A percentile compares a stretch with the other conserved stretches of the same genome.
Evolutionary conservation across 2,888 invertebrate species (phyloP).

Genomic region (Lasioglossum pauxillum): DNA sequence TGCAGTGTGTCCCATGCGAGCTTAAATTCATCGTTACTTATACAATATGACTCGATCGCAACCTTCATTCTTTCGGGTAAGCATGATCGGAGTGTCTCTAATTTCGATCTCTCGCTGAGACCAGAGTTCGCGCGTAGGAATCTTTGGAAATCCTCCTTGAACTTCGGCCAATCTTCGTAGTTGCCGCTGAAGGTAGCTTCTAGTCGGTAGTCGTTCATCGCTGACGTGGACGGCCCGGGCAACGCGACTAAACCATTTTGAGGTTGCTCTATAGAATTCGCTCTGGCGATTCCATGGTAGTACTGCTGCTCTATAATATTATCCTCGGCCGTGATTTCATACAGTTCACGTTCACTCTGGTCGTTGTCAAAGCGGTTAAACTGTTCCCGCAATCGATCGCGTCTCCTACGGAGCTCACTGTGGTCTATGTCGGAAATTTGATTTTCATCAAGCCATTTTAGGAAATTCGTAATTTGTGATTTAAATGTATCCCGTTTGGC

Average conservation of each 20-base stretch:
- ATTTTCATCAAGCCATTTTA: rapidly evolving
- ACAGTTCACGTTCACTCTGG: too few relatives aligned
- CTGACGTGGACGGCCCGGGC: too few relatives aligned
- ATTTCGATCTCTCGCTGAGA: not conserved
- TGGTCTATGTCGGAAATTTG: too few relatives aligned
- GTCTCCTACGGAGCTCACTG: not conserved
- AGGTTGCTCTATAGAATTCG: rapidly evolving
- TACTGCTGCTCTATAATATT: rapidly evolving
- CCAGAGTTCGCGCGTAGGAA: rapidly evolving
- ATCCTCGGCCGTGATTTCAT: not conserved
- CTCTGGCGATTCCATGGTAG: rapidly evolving
- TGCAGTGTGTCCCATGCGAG: rapidly evolving
- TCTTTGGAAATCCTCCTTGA: not conserved
- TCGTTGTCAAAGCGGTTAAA: too few relatives aligned
- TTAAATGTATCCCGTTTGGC: rapidly evolving
- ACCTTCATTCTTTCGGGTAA: not conserved
- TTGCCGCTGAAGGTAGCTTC: not conserved
- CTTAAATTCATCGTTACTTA: not conserved
- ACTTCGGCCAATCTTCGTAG: not conserved
- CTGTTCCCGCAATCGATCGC: not conserved
- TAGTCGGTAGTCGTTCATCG: too few relatives aligned
- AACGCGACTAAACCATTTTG: rapidly evolving
- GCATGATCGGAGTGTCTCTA: not conserved
- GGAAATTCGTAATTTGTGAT: rapidly evolving
- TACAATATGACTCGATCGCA: not conserved